phyloP scores from a whole-genome alignment of 1,140 invertebrate genomes.

The Zaprionus ornatus region DNA sequence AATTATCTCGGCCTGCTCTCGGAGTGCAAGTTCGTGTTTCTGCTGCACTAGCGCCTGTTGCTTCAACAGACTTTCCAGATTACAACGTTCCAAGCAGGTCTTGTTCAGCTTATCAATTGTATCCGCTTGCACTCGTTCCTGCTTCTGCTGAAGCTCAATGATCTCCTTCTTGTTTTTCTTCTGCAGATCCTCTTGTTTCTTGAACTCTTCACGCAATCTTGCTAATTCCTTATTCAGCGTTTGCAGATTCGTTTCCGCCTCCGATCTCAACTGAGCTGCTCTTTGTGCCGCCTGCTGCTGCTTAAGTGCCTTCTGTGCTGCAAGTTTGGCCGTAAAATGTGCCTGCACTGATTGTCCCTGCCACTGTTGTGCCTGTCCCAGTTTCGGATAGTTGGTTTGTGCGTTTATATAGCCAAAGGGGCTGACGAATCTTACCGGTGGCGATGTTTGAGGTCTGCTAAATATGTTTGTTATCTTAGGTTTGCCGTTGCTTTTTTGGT shows the following conservation, averaged over 20 bases:
- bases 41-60: slow-evolving; percentile 15
- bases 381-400: not conserved
- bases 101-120: slow-evolving; percentile 13
- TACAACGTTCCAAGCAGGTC: not conserved
- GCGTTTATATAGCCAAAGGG: not conserved
- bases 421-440: not conserved
- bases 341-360: not conserved
- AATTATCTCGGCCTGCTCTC: slow-evolving; percentile 11
- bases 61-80: slow-evolving; percentile 8
- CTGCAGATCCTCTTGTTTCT: slow-evolving; percentile 12
- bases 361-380: not conserved
- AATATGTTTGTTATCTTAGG: not conserved
- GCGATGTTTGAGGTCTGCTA: not conserved
- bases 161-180: slow-evolving; percentile 10
- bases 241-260: not conserved
- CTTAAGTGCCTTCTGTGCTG: not conserved
- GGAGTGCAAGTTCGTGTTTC: not conserved
- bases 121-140: slow-evolving; percentile 18
- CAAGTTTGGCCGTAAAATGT: not conserved
- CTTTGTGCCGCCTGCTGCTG: slow-evolving; percentile 8
- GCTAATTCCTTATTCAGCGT: not conserved
- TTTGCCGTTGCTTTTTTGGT: slow-evolving; percentile 47
- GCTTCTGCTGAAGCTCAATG: slow-evolving; percentile 18
- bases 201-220: slow-evolving; percentile 17
- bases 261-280: not conserved